phyloP scores from a whole-genome alignment of 2,113 vertebrate genomes.

The Calidris pugnax region DNA sequence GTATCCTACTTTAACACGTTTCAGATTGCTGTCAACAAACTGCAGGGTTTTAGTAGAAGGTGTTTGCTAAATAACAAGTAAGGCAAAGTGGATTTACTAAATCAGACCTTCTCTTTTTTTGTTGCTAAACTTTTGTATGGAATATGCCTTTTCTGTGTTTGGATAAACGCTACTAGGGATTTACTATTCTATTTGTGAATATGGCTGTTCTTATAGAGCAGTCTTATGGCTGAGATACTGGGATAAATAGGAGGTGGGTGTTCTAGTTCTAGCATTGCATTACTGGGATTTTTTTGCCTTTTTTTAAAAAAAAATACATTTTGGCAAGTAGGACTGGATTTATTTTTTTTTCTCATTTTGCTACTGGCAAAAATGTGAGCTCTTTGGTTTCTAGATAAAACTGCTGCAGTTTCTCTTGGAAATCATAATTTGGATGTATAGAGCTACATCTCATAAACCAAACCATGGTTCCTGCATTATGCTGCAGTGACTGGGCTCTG shows the following conservation, averaged over 20 bases:
- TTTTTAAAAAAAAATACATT: neutral
- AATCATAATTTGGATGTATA: neutral
- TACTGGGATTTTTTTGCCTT: neutral
- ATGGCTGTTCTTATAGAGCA: neutral
- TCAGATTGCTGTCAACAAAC: constrained; percentile 60
- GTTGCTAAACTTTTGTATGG: constrained; percentile 33
- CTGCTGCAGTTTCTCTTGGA: neutral
- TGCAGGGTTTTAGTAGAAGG: constrained; percentile 53
- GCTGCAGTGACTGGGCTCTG: neutral
- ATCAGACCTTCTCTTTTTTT: constrained; percentile 27
- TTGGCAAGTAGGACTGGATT: neutral
- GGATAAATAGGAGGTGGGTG: neutral
- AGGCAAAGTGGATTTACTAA: constrained; percentile 45
- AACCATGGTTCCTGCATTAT: neutral
- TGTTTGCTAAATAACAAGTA: constrained; percentile 64
- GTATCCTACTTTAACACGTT: constrained; percentile 61
- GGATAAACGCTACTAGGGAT: neutral
- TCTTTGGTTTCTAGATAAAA: neutral
- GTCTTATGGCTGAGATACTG: neutral
- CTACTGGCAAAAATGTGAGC: neutral
- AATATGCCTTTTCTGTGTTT: constrained; percentile 4
- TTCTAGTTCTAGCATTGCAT: neutral
- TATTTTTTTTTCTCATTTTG: neutral
- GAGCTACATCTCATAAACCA: neutral
- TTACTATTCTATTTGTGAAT: constrained; percentile 36